Conservation (phyloP, 2,113 vertebrate genomes). For the Grammomys surdaster region DNA sequence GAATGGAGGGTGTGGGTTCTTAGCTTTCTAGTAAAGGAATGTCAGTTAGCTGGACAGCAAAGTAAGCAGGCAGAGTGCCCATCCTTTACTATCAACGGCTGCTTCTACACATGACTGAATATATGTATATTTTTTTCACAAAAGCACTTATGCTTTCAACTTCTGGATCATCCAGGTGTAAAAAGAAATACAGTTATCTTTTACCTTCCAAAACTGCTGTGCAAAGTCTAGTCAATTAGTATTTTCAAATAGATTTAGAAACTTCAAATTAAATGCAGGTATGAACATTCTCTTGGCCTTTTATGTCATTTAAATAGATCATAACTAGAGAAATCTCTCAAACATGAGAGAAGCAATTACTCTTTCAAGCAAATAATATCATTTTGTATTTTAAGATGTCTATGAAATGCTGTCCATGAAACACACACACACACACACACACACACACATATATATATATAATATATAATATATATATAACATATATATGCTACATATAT, state of each 20-base stretch:
- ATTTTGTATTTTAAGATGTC: not conserved
- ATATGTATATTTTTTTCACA: not conserved
- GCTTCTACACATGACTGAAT: constrained; percentile 2
- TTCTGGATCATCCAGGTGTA: not conserved
- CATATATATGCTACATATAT: not conserved
- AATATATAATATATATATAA: no score
- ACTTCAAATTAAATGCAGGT: constrained; percentile 31
- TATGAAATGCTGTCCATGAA: not conserved
- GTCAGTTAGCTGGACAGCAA: not conserved
- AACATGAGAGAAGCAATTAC: not conserved
- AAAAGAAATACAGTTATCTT: constrained; percentile 64
- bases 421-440: no score
- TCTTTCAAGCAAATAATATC: not conserved
- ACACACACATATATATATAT: no score
- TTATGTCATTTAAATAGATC: not conserved
- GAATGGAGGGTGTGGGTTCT: not conserved
- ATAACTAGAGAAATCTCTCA: not conserved
- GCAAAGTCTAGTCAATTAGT: constrained; percentile 38
- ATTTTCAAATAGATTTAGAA: constrained; percentile 42
- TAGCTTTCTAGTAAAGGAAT: not conserved
- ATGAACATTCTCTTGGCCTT: not conserved
- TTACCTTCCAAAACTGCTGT: not conserved
- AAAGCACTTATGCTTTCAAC: constrained; percentile 33
- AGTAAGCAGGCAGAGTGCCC: not conserved
- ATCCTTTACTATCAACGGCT: not conserved